A percentile compares a stretch with the other conserved stretches of the same genome.
These are phyloP conservation scores for Sphaerophoria taeniata DNA, from an alignment of 2,888 invertebrate species.

Conservation along the genomic window DNA sequence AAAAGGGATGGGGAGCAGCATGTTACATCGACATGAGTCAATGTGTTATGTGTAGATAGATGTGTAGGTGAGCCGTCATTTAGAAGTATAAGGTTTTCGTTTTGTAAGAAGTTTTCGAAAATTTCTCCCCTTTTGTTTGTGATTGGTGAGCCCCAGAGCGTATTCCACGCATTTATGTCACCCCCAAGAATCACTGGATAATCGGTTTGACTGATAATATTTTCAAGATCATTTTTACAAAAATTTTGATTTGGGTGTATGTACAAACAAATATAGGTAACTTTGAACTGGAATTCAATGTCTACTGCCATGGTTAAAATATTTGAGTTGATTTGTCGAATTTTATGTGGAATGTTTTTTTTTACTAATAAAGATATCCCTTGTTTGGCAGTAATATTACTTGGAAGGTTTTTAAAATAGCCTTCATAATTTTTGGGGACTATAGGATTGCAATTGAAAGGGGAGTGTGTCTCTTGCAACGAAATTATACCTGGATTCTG, in stretches of 20 bases:
- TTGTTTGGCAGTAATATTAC: slow-evolving; percentile 34
- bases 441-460: slow-evolving; percentile 6
- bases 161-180: slow-evolving; percentile 20
- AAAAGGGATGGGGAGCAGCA: slow-evolving; percentile 34
- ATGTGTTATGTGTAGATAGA: slow-evolving; percentile 27
- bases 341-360: slow-evolving; percentile 25
- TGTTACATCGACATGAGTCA: slow-evolving; percentile 41
- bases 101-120: slow-evolving; percentile 23
- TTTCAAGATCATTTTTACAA: slow-evolving; percentile 8
- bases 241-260: slow-evolving; percentile 10
- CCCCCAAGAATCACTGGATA: slow-evolving; percentile 1
- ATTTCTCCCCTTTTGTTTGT: slow-evolving; percentile 17
- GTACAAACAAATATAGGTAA: slow-evolving; percentile 5
- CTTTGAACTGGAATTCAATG: slow-evolving; percentile 1
- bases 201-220: slow-evolving; percentile 19
- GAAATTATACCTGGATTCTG: slow-evolving; percentile 22
- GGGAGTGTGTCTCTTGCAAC: slow-evolving; percentile 29
- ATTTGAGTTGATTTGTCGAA: slow-evolving; percentile 14
- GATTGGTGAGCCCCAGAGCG: slow-evolving; percentile 17
- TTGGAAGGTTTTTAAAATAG: slow-evolving; percentile 27
- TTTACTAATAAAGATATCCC: slow-evolving; percentile 26
- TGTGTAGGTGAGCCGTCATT: slow-evolving; percentile 17
- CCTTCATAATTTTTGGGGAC: neutral
- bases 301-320: slow-evolving; percentile 12
- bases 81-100: neutral